These are phyloP conservation scores for Diprion similis DNA, from an alignment of 1,140 invertebrate species.

Conservation along the genomic window DNA sequence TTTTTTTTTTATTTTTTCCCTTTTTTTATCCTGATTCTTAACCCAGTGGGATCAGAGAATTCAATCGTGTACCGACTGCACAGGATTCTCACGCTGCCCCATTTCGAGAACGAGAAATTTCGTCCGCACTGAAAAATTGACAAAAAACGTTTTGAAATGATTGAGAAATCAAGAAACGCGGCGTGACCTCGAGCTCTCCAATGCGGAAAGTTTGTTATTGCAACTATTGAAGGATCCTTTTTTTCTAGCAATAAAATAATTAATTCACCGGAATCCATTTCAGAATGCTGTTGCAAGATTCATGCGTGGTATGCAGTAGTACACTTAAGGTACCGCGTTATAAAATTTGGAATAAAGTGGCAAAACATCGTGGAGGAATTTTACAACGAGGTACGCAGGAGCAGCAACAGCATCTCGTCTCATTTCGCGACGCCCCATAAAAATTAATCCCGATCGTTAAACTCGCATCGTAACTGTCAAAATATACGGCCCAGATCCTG, in stretches of 20 bases:
- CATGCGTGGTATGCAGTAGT: too few species aligned
- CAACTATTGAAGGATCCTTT: too few species aligned
- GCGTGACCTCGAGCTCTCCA: too few species aligned
- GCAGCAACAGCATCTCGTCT: constrained; percentile 24
- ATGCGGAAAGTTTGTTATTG: too few species aligned
- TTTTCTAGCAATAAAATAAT: too few species aligned
- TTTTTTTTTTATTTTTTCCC: not conserved
- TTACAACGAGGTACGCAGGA: constrained; percentile 14
- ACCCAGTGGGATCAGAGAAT: not conserved
- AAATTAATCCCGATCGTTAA: constrained; percentile 58
- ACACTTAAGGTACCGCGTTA: too few species aligned
- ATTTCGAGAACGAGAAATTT: not conserved
- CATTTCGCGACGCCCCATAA: constrained; percentile 48
- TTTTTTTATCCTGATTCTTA: not conserved
- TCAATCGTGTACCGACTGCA: not conserved
- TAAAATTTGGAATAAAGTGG: constrained; percentile 31
- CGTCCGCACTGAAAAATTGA: too few species aligned
- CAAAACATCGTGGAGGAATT: constrained; percentile 33
- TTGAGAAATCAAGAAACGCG: too few species aligned
- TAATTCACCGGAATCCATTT: too few species aligned
- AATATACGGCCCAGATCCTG: constrained; percentile 48
- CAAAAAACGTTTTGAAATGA: too few species aligned
- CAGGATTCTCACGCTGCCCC: not conserved
- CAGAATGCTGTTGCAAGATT: too few species aligned
- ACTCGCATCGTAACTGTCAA: constrained; percentile 49